Evolutionary conservation across 1,140 invertebrate species (phyloP).

Genomic region (Drosophila nebulosa): DNA sequence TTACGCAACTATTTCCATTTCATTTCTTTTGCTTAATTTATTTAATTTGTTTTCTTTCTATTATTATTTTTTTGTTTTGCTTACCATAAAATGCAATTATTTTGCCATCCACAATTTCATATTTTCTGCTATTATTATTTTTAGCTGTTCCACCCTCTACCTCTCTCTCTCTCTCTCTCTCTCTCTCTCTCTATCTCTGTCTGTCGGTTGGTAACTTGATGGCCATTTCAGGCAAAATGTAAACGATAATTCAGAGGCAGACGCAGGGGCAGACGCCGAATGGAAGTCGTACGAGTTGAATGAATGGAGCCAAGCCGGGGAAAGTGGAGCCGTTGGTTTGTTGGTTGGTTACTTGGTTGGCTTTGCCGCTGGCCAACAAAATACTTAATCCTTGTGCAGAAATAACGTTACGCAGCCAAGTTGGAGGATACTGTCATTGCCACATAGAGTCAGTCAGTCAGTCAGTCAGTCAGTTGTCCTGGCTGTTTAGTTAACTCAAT

Average conservation of each 20-base stretch:
- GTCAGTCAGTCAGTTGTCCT: neutral
- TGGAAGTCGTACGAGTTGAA: neutral
- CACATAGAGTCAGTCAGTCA: neutral
- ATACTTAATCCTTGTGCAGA: constrained; percentile 67
- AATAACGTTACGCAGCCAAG: constrained; percentile 61
- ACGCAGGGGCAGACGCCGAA: too few species aligned
- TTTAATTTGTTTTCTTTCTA: neutral
- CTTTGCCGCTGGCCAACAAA: constrained; percentile 53
- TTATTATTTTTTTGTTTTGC: neutral
- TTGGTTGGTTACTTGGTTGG: constrained; percentile 8
- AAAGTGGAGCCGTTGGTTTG: too few species aligned
- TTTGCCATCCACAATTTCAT: neutral
- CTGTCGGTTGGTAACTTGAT: neutral
- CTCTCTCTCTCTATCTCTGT: neutral
- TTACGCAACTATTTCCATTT: neutral
- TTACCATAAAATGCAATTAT: constrained; percentile 7
- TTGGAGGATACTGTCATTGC: neutral
- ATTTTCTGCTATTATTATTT: constrained; percentile 3
- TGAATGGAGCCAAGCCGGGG: constrained; percentile 13
- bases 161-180: too few species aligned
- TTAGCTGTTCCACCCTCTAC: too few species aligned
- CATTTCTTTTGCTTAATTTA: neutral
- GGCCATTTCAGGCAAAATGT: constrained; percentile 5
- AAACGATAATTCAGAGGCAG: too few species aligned
- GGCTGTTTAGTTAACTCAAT: constrained; percentile 76